A percentile compares a stretch with the other conserved stretches of the same genome.
Evolutionary conservation across 92 coral and sea anemone species (phyloP).

Genomic region (Phymanthus crucifer): DNA sequence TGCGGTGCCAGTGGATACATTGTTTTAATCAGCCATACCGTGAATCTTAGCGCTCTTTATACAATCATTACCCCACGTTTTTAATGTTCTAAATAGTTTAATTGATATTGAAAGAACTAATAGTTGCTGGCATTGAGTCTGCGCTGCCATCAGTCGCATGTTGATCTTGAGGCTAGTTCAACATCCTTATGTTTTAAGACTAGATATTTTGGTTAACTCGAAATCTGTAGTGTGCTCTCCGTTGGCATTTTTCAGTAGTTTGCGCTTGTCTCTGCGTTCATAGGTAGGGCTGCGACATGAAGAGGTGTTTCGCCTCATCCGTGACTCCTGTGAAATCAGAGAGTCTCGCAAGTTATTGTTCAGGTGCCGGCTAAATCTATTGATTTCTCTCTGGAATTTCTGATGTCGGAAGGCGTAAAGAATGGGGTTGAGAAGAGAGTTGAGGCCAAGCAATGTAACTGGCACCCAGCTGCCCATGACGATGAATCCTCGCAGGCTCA

Average conservation of each 20-base stretch:
- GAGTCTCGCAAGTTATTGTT: conserved; percentile 29
- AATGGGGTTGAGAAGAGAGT: conserved; percentile 60
- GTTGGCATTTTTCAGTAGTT: background rate
- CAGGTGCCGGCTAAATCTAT: conserved; percentile 18
- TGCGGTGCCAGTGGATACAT: background rate
- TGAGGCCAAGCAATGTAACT: conserved; percentile 54
- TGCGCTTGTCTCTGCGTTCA: background rate
- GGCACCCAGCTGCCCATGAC: conserved; percentile 66
- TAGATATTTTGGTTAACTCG: conserved; percentile 5
- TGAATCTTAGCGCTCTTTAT: background rate
- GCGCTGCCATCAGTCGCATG: too few species aligned
- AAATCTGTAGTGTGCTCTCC: conserved; percentile 14
- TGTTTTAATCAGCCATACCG: background rate
- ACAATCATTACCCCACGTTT: background rate
- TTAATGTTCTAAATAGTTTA: background rate
- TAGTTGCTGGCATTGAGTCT: too few species aligned
- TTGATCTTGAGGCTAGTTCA: too few species aligned
- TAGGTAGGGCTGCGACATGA: conserved; percentile 9
- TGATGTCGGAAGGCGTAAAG: conserved; percentile 64
- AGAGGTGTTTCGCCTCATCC: conserved; percentile 22
- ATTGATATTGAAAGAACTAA: too few species aligned
- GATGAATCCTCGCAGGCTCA: conserved; percentile 49
- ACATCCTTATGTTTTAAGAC: background rate
- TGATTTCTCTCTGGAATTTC: conserved; percentile 51
- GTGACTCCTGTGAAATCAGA: conserved; percentile 19